Conservation (phyloP, 2,888 invertebrate genomes). For the Acleris laterana region DNA sequence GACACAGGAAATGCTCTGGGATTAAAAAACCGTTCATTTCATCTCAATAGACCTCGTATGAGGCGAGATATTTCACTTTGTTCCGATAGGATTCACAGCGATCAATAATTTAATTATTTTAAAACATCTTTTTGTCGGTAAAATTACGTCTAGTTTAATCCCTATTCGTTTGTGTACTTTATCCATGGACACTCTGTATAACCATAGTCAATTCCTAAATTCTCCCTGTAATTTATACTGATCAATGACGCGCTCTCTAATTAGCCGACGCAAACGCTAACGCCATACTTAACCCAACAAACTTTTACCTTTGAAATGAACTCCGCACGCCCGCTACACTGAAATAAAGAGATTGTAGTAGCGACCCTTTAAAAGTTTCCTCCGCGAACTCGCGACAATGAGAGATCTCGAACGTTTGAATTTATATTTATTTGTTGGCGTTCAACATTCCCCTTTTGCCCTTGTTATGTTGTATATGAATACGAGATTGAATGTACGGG, state of each 20-base stretch:
- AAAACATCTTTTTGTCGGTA: too few relatives aligned
- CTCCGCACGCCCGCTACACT: constrained; percentile 47
- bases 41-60: too few relatives aligned
- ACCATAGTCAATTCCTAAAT: constrained; percentile 16
- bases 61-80: too few relatives aligned
- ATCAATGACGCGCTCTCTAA: constrained; percentile 35
- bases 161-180: too few relatives aligned
- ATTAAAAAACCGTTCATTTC: too few relatives aligned
- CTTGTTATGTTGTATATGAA: constrained; percentile 21
- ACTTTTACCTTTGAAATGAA: constrained; percentile 54
- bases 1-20: too few relatives aligned
- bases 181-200: too few relatives aligned
- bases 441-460: constrained; percentile 44
- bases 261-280: constrained; percentile 32
- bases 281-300: constrained; percentile 40
- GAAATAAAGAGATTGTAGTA: constrained; percentile 56
- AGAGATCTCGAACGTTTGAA: constrained; percentile 43
- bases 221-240: constrained; percentile 33
- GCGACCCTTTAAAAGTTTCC: constrained; percentile 48
- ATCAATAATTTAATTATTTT: too few relatives aligned
- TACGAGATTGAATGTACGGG: constrained; percentile 10
- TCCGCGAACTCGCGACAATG: constrained; percentile 40
- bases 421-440: constrained; percentile 48
- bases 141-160: too few relatives aligned
- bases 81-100: not conserved